Evolutionary conservation across 2,113 vertebrate species (phyloP).

Genomic region (Danionella cerebrum): DNA sequence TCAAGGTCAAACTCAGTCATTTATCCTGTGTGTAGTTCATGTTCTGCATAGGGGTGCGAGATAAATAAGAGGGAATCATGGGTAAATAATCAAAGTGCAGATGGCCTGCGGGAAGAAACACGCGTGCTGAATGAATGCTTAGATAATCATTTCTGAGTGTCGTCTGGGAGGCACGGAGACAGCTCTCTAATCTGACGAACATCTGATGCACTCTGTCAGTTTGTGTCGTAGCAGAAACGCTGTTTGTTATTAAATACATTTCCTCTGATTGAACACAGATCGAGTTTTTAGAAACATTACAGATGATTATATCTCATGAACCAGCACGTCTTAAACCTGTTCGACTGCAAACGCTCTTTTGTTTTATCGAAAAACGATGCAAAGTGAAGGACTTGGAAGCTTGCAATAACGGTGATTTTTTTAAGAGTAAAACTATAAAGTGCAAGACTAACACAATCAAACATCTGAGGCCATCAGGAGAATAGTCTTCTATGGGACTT

Average conservation of each 20-base stretch:
- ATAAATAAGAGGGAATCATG: constrained; percentile 4
- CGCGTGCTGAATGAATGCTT: neutral
- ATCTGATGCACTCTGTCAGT: neutral
- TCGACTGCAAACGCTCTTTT: too few species aligned
- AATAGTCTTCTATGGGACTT: too few species aligned
- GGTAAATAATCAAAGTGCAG: neutral
- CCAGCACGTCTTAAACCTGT: neutral
- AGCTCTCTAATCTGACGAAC: neutral
- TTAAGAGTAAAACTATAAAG: too few species aligned
- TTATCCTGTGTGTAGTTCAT: neutral
- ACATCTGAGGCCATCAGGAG: too few species aligned
- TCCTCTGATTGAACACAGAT: neutral
- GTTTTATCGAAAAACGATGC: too few species aligned
- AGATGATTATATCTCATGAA: neutral
- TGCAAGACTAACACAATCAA: too few species aligned
- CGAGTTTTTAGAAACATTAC: neutral
- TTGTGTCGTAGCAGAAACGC: neutral
- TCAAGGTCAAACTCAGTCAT: neutral
- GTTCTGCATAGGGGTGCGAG: neutral
- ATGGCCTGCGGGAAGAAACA: constrained; percentile 6
- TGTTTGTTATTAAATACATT: neutral
- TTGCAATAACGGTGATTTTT: too few species aligned
- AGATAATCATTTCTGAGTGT: constrained; percentile 12
- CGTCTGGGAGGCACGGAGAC: neutral
- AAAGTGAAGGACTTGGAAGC: too few species aligned